These are phyloP conservation scores for Planococcus citri DNA, from an alignment of 1,140 invertebrate genomes.

Conservation along the genomic window DNA sequence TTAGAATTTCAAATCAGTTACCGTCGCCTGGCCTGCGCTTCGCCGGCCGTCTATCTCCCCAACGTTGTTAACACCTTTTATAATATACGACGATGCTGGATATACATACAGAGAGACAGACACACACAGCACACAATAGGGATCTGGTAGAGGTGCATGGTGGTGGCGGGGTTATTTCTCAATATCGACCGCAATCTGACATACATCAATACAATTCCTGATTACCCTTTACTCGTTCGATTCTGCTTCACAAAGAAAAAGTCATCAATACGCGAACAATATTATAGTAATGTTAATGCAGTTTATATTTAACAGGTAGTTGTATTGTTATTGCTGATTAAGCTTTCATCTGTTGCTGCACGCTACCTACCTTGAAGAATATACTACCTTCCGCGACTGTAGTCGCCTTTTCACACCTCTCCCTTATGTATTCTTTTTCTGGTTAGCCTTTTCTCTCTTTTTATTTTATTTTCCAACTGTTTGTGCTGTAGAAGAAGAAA, in stretches of 20 bases:
- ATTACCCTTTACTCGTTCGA: conserved; percentile 1
- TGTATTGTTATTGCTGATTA: conserved; percentile 1
- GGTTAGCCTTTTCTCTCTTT: no score
- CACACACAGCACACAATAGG: no score
- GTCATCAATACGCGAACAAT: background rate
- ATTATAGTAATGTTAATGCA: background rate
- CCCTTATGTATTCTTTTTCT: no score
- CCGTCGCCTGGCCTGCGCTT: no score
- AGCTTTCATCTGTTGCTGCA: background rate
- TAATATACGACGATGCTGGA: background rate
- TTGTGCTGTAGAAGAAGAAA: no score
- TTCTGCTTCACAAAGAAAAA: background rate
- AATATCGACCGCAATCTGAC: conserved; percentile 2
- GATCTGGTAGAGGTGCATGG: no score
- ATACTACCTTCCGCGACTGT: no score
- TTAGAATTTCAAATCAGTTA: conserved; percentile 1
- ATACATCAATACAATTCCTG: conserved; percentile 7
- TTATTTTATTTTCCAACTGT: no score
- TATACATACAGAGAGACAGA: background rate
- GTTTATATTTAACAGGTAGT: conserved; percentile 6
- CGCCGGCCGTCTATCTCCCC: background rate
- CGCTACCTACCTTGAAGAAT: no score
- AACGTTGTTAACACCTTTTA: background rate
- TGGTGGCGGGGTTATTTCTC: background rate
- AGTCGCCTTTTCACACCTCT: no score